These are phyloP conservation scores for Brachionus calyciflorus DNA, from an alignment of 1,140 invertebrate species.

Conservation along the genomic window DNA sequence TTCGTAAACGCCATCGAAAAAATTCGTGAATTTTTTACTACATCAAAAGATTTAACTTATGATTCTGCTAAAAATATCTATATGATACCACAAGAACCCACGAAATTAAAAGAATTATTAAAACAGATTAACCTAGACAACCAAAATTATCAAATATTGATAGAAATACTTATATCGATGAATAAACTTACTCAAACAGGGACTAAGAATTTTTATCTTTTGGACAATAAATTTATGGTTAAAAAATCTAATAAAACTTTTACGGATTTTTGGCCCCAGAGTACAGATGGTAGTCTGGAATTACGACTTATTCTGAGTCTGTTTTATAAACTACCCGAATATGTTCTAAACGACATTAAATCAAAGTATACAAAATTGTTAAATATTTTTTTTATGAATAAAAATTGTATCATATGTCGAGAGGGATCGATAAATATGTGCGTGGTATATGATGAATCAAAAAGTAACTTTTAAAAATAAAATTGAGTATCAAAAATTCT, in stretches of 20 bases:
- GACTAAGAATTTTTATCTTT: background rate
- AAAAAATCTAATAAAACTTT: background rate
- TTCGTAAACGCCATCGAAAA: background rate
- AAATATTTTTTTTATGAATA: constrained; percentile 1
- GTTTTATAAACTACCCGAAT: background rate
- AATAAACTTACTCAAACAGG: background rate
- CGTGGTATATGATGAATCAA: background rate
- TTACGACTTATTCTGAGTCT: background rate
- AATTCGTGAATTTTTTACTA: background rate
- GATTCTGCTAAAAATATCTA: background rate
- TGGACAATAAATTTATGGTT: background rate
- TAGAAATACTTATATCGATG: background rate
- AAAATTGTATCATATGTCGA: constrained; percentile 17
- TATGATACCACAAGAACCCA: background rate
- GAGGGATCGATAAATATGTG: background rate
- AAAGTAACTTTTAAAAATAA: background rate
- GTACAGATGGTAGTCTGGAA: background rate
- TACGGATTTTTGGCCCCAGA: constrained; percentile 5
- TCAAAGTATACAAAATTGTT: background rate
- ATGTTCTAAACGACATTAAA: background rate
- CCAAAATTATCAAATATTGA: background rate
- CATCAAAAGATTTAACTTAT: background rate
- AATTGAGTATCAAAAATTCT: background rate
- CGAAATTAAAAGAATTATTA: background rate
- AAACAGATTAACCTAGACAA: background rate